These are phyloP conservation scores for Mesochorus sp. DNA, from an alignment of 2,888 invertebrate genomes.

Conservation along the genomic window DNA sequence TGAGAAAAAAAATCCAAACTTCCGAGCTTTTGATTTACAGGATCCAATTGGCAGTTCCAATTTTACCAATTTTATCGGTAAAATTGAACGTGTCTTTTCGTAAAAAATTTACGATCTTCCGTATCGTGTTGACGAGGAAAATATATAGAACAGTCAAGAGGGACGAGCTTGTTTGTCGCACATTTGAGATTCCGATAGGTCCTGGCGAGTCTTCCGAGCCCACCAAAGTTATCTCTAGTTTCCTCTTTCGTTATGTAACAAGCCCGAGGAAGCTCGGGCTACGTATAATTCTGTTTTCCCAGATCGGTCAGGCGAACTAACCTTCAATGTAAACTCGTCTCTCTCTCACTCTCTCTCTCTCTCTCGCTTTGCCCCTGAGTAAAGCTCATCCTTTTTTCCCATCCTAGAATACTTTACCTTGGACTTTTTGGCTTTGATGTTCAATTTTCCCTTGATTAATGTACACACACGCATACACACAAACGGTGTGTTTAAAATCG, in stretches of 20 bases:
- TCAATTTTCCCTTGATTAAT: slow-evolving; percentile 16
- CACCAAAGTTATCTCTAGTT: slow-evolving; percentile 5
- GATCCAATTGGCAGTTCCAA: slow-evolving; percentile 43
- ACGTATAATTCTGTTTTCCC: slow-evolving; percentile 50
- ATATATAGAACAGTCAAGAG: background rate
- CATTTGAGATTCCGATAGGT: slow-evolving; percentile 45
- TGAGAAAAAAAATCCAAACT: too few relatives aligned
- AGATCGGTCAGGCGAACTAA: slow-evolving; percentile 45
- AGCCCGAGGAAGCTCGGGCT: slow-evolving; percentile 4
- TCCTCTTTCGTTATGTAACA: slow-evolving; percentile 37
- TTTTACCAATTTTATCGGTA: slow-evolving; percentile 53
- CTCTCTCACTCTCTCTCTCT: background rate
- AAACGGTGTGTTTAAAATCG: background rate
- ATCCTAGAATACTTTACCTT: slow-evolving; percentile 7
- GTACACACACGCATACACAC: background rate
- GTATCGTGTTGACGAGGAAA: background rate
- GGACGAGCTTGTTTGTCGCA: slow-evolving; percentile 39
- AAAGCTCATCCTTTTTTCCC: slow-evolving; percentile 1
- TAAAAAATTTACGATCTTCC: slow-evolving; percentile 5
- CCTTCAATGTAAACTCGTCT: slow-evolving; percentile 24
- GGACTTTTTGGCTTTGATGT: slow-evolving; percentile 20
- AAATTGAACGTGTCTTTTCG: slow-evolving; percentile 8
- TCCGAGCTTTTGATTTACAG: too few relatives aligned
- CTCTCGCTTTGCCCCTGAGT: background rate
- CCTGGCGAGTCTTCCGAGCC: slow-evolving; percentile 6